Conservation (phyloP, 2,797 vertebrate species). For the Dallia pectoralis region DNA sequence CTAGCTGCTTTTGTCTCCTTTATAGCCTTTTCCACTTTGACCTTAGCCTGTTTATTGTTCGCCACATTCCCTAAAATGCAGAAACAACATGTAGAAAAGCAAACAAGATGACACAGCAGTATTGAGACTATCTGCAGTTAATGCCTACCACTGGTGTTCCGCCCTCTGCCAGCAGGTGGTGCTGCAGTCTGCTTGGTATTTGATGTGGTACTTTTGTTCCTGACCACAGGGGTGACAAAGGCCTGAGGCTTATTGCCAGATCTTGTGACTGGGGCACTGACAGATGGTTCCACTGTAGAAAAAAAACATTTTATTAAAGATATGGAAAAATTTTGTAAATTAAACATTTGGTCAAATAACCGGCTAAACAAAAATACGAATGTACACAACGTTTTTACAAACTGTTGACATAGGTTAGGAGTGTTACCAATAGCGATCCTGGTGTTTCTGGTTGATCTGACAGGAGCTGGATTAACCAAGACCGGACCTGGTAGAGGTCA, state of each 20-base stretch:
- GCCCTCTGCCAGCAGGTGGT: conserved; percentile 41
- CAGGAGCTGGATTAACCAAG: conserved; percentile 39
- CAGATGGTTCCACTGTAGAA: conserved; percentile 42
- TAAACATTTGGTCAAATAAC: neutral
- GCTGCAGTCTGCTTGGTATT: conserved; percentile 32
- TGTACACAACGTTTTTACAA: neutral
- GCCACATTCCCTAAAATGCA: conserved; percentile 5
- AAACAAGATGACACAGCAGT: neutral
- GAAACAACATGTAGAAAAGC: neutral
- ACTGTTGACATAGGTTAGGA: neutral
- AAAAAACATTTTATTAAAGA: conserved; percentile 9
- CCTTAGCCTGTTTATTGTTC: neutral
- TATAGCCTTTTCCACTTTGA: conserved; percentile 23
- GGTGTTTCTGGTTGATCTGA: conserved; percentile 43
- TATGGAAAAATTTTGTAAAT: no score
- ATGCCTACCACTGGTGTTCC: conserved; percentile 49
- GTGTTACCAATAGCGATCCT: conserved; percentile 55
- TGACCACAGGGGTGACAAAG: conserved; percentile 29
- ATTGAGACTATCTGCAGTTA: neutral
- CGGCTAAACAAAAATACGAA: neutral
- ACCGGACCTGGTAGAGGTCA: neutral
- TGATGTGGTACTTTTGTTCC: conserved; percentile 54
- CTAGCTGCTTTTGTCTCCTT: conserved; percentile 17
- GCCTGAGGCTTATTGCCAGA: conserved; percentile 50
- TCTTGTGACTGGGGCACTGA: conserved; percentile 47